A percentile compares a stretch with the other conserved stretches of the same genome.
phyloP scores from a whole-genome alignment of 2,888 invertebrate genomes.

The Teleiodes luculella region DNA sequence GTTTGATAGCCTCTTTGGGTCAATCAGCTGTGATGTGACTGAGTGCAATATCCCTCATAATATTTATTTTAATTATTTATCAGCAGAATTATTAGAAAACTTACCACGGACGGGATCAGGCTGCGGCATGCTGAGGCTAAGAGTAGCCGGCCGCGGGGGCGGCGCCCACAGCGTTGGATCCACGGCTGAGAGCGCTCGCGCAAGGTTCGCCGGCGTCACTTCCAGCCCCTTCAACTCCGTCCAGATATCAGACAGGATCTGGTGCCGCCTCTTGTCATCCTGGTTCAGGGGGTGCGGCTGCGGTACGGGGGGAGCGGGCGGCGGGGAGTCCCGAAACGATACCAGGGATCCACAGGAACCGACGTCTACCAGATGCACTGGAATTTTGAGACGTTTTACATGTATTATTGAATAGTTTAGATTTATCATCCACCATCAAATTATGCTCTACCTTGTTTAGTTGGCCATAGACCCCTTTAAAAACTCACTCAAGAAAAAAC shows the following conservation, averaged over 20 bases:
- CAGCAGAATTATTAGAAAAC: too few relatives aligned
- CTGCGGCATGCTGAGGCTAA: slow-evolving; percentile 83
- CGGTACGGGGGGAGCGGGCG: slow-evolving; percentile 58
- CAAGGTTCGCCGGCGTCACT: slow-evolving; percentile 80
- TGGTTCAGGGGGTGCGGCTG: slow-evolving; percentile 77
- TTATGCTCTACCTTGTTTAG: too few relatives aligned
- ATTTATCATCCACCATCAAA: too few relatives aligned
- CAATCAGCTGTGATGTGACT: background rate
- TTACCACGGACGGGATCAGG: slow-evolving; percentile 61
- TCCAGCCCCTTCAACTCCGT: slow-evolving; percentile 81
- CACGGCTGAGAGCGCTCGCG: slow-evolving; percentile 81
- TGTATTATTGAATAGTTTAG: too few relatives aligned
- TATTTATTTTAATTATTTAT: too few relatives aligned
- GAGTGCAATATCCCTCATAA: background rate
- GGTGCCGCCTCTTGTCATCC: slow-evolving; percentile 81
- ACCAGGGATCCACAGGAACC: slow-evolving; percentile 72
- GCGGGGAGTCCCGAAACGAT: slow-evolving; percentile 71
- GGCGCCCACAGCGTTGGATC: slow-evolving; percentile 84
- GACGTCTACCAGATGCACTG: slow-evolving; percentile 68
- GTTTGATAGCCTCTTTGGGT: too few relatives aligned
- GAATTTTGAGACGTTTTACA: slow-evolving; percentile 22
- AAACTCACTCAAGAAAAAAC: too few relatives aligned
- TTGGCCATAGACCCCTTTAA: too few relatives aligned
- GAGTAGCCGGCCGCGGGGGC: slow-evolving; percentile 82
- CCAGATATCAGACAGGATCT: slow-evolving; percentile 81